phyloP scores from a whole-genome alignment of 2,888 invertebrate genomes.

The Steinernema carpocapsae region DNA sequence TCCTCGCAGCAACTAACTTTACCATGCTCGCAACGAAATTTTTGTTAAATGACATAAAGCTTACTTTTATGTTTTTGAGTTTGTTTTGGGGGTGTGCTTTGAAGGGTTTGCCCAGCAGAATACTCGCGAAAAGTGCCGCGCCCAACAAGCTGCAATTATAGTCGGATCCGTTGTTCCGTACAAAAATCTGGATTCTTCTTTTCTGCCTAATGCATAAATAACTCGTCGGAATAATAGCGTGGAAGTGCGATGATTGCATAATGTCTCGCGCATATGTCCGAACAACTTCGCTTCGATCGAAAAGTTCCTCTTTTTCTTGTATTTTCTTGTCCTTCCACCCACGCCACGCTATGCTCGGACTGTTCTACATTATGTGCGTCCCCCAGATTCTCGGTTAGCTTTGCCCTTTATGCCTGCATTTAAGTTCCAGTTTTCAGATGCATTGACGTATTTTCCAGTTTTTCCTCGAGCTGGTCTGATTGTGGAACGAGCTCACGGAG shows the following conservation, averaged over 20 bases:
- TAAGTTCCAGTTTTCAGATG: neutral
- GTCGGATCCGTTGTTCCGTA: constrained; percentile 7
- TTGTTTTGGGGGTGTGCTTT: too few relatives aligned
- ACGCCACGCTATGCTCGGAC: too few relatives aligned
- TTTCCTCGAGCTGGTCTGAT: constrained; percentile 10
- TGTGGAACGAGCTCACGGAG: constrained; percentile 6
- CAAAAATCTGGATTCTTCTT: constrained; percentile 21
- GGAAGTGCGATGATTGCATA: constrained; percentile 25
- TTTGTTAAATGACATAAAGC: too few relatives aligned
- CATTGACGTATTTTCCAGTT: neutral
- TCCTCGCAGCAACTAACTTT: too few relatives aligned
- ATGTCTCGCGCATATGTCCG: neutral
- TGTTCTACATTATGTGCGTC: too few relatives aligned
- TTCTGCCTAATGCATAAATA: constrained; percentile 22
- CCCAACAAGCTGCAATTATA: constrained; percentile 15
- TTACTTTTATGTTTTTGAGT: too few relatives aligned
- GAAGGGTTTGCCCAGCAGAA: too few relatives aligned
- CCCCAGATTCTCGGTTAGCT: too few relatives aligned
- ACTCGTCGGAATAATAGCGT: constrained; percentile 25
- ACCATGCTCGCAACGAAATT: too few relatives aligned
- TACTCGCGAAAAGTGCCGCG: neutral
- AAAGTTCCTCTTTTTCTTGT: constrained; percentile 3
- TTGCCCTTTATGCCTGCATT: too few relatives aligned
- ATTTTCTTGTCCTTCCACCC: neutral
- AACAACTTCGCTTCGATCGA: neutral